Evolutionary conservation across 2,113 vertebrate genomes (phyloP).

Genomic region (Symphodus melops): DNA sequence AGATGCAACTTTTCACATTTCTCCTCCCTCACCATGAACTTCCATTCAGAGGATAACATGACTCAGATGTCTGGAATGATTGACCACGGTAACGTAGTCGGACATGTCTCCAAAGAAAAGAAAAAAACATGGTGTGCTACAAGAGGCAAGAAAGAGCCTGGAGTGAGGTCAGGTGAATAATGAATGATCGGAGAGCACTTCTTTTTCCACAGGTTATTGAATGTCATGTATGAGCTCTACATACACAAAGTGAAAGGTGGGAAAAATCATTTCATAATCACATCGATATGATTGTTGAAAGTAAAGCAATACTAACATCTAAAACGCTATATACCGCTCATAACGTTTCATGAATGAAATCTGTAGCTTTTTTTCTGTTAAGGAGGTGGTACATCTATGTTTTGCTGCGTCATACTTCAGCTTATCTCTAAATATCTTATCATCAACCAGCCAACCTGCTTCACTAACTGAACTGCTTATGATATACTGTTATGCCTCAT

Average conservation of each 20-base stretch:
- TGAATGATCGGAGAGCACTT: constrained; percentile 9
- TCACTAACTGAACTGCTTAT: background rate
- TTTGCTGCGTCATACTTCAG: constrained; percentile 18
- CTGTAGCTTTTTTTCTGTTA: constrained; percentile 15
- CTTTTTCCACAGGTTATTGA: constrained; percentile 47
- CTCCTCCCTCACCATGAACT: constrained; percentile 14
- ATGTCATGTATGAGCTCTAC: constrained; percentile 49
- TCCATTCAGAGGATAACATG: background rate
- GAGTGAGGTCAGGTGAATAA: constrained; percentile 4
- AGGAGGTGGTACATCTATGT: background rate
- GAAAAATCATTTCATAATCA: constrained; percentile 33
- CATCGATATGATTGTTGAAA: constrained; percentile 66
- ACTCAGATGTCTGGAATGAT: constrained; percentile 21
- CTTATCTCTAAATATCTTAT: background rate
- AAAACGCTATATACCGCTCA: constrained; percentile 27
- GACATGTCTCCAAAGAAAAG: constrained; percentile 14
- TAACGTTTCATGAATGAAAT: background rate
- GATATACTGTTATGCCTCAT: constrained; percentile 13
- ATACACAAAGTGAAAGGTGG: constrained; percentile 17
- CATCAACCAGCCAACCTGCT: constrained; percentile 11
- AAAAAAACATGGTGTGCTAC: background rate
- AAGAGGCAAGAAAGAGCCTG: background rate
- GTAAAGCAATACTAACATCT: constrained; percentile 68
- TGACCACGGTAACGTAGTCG: background rate
- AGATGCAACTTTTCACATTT: constrained; percentile 18